phyloP scores from a whole-genome alignment of 2,797 vertebrate genomes.

The Melanotaenia maccullochi region DNA sequence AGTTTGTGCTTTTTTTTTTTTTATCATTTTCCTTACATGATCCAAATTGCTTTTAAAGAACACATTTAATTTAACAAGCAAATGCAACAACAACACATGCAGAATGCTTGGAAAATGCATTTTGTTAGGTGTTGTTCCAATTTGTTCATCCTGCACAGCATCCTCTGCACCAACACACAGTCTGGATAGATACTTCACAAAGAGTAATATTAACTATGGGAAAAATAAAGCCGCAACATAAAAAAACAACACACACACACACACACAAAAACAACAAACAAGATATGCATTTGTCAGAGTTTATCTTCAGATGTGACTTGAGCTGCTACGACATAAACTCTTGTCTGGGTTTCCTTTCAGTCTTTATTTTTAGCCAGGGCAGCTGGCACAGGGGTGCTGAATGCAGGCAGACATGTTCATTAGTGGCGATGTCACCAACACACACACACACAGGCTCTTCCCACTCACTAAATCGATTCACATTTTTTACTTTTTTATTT shows the following conservation, averaged over 20 bases:
- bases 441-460: not conserved
- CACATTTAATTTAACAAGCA: not conserved
- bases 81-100: not conserved
- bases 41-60: not conserved
- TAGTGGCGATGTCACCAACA: slow-evolving; percentile 17
- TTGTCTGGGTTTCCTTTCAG: slow-evolving; percentile 58
- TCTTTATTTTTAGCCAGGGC: slow-evolving; percentile 75
- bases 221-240: not conserved
- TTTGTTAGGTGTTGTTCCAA: not conserved
- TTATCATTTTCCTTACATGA: not conserved
- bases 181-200: not conserved
- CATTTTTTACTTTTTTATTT: not conserved
- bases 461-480: not conserved
- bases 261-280: not conserved
- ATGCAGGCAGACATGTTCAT: slow-evolving; percentile 44
- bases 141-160: not conserved
- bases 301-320: slow-evolving; percentile 34
- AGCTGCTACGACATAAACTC: slow-evolving; percentile 7
- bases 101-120: too few relatives aligned
- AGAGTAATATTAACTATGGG: not conserved
- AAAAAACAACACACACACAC: slow-evolving; percentile 1
- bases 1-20: not conserved
- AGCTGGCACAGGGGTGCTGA: slow-evolving; percentile 56
- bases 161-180: not conserved
- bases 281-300: slow-evolving; percentile 7